Base-by-base conservation (phyloP, 2,797 vertebrate genomes). In the Toxotes lorentzi region DNA sequence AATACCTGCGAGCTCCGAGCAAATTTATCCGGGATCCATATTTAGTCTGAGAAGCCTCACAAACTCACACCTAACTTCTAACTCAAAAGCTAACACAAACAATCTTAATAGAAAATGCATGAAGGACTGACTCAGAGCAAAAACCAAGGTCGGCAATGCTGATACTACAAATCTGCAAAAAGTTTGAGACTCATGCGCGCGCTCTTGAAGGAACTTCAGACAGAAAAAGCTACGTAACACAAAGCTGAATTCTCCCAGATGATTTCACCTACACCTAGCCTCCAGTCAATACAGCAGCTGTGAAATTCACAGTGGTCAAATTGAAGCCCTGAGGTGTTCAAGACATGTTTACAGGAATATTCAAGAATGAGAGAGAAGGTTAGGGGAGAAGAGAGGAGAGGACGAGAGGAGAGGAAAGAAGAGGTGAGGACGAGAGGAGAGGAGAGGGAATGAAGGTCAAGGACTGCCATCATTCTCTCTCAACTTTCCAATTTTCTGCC, bases 401-500 rank as follows among this genome's bases (percentile, higher is more conserved):
- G 45, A 63, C 14, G 30, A 34, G 34, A 17, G 3, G 38, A 51
- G 59, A n/a, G 2, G 8, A 23, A 8, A 24, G 4, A 10, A 62
- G 69, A 48, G 41, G 10, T 16, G 27, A 30, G 27, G 27, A 30
- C 27, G 3, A 30, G 27, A 30, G 27, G 78, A n/a, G 41, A 32
- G 24, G 35, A 4, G 51, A 56, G 19, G 43, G 51, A 1, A 40
- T 32, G 79, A 76, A 87, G 82, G 85, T 85, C 79, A 86, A 87
- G 48, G 69, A 78, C 63, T 70, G n/a, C 57, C 78, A 21, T 58
- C 17, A 11, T 35, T 57, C 17, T 45, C 48, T 41, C 12, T 72
- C 4, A 13, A 72, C 67, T 73, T 73, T 50, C 61, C 60, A 67
- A 73, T 75, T 59, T 76, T 78, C 76, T 51, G 48, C 27, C 23